These are phyloP conservation scores for Chaetogeoica ovagalla DNA, from an alignment of 2,888 invertebrate genomes.

Conservation along the genomic window DNA sequence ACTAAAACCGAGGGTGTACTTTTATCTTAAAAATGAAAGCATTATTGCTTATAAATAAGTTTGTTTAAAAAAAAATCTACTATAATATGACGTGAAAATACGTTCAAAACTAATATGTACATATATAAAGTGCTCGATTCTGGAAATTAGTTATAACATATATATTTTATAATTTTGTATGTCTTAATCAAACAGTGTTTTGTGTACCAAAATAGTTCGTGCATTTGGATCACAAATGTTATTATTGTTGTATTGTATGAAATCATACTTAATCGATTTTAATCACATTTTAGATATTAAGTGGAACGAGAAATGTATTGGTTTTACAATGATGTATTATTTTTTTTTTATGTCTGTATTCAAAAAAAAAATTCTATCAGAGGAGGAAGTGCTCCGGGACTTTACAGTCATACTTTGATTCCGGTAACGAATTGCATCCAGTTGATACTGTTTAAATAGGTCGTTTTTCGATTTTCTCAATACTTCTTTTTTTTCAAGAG, in stretches of 20 bases:
- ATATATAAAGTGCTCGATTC: not conserved
- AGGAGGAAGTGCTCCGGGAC: too few relatives aligned
- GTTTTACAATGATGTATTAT: too few relatives aligned
- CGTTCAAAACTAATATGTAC: not conserved
- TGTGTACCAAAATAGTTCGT: too few relatives aligned
- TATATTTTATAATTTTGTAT: not conserved
- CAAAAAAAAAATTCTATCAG: too few relatives aligned
- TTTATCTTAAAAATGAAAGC: constrained; percentile 1
- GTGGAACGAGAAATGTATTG: too few relatives aligned
- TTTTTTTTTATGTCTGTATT: too few relatives aligned
- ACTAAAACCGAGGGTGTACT: not conserved
- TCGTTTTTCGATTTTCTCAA: too few relatives aligned
- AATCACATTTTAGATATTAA: not conserved
- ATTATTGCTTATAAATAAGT: not conserved
- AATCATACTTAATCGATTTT: not conserved
- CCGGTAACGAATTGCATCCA: too few relatives aligned
- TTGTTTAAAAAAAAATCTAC: constrained; percentile 9
- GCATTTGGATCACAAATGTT: not conserved
- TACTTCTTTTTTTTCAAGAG: too few relatives aligned
- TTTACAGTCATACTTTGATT: too few relatives aligned
- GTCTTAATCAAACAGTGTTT: too few relatives aligned
- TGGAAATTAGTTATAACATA: not conserved
- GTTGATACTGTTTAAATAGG: too few relatives aligned
- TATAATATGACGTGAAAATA: not conserved
- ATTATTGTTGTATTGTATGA: not conserved